Evolutionary conservation across 2,797 vertebrate genomes (phyloP).

Genomic region (Lates japonicus): DNA sequence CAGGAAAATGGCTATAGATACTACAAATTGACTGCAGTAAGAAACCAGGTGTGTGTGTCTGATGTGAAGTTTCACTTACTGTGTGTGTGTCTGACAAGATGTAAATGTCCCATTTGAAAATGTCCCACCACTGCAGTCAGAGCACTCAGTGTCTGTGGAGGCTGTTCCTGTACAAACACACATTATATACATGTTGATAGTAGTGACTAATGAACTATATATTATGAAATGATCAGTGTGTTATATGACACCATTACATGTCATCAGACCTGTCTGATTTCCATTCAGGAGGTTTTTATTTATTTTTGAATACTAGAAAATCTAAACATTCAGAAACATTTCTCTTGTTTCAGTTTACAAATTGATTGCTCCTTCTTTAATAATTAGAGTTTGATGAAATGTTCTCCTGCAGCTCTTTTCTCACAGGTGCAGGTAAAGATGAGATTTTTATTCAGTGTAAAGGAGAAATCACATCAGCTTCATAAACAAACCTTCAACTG

Average conservation of each 20-base stretch:
- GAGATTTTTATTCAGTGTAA: too few species aligned
- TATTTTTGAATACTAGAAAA: not conserved
- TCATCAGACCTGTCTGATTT: not conserved
- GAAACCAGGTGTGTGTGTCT: not conserved
- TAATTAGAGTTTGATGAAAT: too few species aligned
- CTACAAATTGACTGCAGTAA: not conserved
- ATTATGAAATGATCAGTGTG: not conserved
- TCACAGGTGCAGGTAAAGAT: too few species aligned
- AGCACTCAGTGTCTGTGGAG: slow-evolving; percentile 59
- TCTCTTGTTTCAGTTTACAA: too few species aligned
- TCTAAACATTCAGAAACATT: too few species aligned
- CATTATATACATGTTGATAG: not conserved
- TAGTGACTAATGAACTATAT: not conserved
- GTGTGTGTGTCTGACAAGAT: slow-evolving; percentile 67
- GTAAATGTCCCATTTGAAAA: slow-evolving; percentile 65
- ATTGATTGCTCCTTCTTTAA: too few species aligned
- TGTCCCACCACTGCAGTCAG: slow-evolving; percentile 56
- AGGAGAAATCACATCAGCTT: too few species aligned
- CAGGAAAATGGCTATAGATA: not conserved
- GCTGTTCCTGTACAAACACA: slow-evolving; percentile 61
- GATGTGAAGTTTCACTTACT: slow-evolving; percentile 51
- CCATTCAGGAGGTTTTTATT: not conserved
- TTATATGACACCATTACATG: not conserved
- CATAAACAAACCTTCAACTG: too few species aligned
- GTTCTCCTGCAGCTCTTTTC: too few species aligned